Evolutionary conservation across 2,113 vertebrate genomes (phyloP), one percentile per base, ranked within the genome.

Genomic region (Centropus unirufus): DNA sequence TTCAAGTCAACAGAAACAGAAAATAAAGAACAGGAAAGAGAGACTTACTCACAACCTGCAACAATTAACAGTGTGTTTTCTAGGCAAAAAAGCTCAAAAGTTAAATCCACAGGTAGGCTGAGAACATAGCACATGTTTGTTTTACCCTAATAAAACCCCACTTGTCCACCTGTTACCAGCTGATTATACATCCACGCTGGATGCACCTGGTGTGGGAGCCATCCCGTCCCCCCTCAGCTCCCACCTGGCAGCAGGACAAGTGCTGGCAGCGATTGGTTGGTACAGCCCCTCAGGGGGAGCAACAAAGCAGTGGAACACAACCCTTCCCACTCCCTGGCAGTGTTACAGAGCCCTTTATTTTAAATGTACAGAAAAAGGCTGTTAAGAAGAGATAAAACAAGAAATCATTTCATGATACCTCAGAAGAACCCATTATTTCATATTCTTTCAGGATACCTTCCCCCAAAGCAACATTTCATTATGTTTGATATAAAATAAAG

Each of bases 101-200:
- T 70, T 83, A 63, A 87, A 91, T 40, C 39, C 52, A 24, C 40
- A 94, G 83, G 64, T 62, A 49, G 67, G 69, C 66, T 75, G 63
- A 93, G 78, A 96, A 90, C 44, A 44, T 57, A 81, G 58, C 23
- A 34, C 42, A 87, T 96, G 34, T 76, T 95, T 95, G 61, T 75
- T 89, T 59, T 89, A 22, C 21, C 15, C n/a, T 81, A 87, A 85
- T 58, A 92, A 93, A 89, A 47, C 12, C 75, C 51, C 58, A n/a
- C 61, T 95, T 88, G 55, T 27, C 49, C 83, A 95, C 22, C 58
- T 32, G 61, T 40, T 30, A 62, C 19, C 90, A 97, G 81, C 46
- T 94, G 93, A 87, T 95, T 49, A 83, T 51, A 92, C 72, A 84
- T 29, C 72, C n/a, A 67, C 27, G 81, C n/a, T 52, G 68, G 80